A percentile compares a stretch with the other conserved stretches of the same genome.
Evolutionary conservation across 2,888 invertebrate genomes (phyloP).

Genomic region (Orthosia cruda): DNA sequence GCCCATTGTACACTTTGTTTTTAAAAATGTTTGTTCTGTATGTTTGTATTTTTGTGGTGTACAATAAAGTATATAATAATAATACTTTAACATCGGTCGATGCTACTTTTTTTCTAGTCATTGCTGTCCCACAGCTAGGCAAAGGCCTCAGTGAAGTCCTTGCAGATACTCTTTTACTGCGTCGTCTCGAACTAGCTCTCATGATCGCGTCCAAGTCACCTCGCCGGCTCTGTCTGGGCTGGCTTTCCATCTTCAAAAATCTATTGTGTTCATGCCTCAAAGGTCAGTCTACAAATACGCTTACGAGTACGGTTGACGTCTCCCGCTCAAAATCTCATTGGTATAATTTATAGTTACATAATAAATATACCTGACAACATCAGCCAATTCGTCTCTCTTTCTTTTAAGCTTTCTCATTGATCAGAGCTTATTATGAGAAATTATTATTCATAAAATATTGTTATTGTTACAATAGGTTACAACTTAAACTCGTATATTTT

Average conservation of each 20-base stretch:
- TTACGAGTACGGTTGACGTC: neutral
- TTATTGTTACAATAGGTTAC: conserved; percentile 9
- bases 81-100: too few species aligned
- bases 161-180: neutral
- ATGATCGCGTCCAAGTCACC: neutral
- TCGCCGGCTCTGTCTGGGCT: neutral
- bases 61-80: too few species aligned
- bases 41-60: too few species aligned
- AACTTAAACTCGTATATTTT: conserved; percentile 50
- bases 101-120: neutral
- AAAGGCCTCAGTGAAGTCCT: neutral
- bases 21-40: too few species aligned
- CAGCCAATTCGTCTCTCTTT: neutral
- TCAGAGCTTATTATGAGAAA: too few species aligned
- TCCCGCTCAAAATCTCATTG: neutral
- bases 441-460: conserved; percentile 32
- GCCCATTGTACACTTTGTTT: too few species aligned
- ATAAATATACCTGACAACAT: neutral
- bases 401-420: neutral
- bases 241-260: neutral
- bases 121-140: neutral
- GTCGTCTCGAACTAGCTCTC: neutral
- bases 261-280: neutral
- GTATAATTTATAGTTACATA: neutral
- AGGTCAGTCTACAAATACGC: neutral